Evolutionary conservation across 37 sponge, comb jelly and placozoan genomes (phyloP), one percentile per base, ranked within the genome.

Genomic region (Ephydatia muelleri): DNA sequence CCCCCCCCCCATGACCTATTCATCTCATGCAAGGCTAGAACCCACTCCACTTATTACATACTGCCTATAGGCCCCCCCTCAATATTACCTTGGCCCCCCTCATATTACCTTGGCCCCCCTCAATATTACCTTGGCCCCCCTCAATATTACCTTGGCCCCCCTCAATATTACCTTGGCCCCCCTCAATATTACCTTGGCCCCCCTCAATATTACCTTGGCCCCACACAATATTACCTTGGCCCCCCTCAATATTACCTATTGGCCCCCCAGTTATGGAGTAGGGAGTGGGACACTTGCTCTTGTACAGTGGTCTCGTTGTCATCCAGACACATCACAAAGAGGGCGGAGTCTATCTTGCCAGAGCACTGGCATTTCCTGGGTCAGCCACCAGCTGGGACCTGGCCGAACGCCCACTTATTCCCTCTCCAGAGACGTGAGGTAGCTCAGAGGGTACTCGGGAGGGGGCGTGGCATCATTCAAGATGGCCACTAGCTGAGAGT

Each of bases 241-340:
- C n/a, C n/a, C n/a, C n/a, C n/a, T n/a, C n/a, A n/a, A n/a, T n/a
- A n/a, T n/a, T n/a, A n/a, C n/a, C n/a, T 88, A 82, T 98, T 98
- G 32, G 65, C 39, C 1, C 92, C 96, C 73, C 92, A 75, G 30
- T 95, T 95, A 70, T 94, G 94, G 3, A 98, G 82, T 79, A 96
- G 81, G n/a, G 67, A 47, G 67, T 86, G 79, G 0, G 90, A 82
- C 40, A 88, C 66, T 32, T 83, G 77, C 4, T 73, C 81, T 1
- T 69, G 48, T 0, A 29, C 66, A 11, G 80, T 81, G 0, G 88
- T 82, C 21, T 95, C 92, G n/a, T 77, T 36, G 11, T 92, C 89
- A 47, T 98, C 98, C 29, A 98, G 68, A 83, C 93, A 96, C 36
- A 98, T 64, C 22, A 96, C 84, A 77, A 96, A 94, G 73, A 98